These are phyloP conservation scores for Rhinopomastus cyanomelas DNA, from an alignment of 2,113 vertebrate species.

Conservation along the genomic window DNA sequence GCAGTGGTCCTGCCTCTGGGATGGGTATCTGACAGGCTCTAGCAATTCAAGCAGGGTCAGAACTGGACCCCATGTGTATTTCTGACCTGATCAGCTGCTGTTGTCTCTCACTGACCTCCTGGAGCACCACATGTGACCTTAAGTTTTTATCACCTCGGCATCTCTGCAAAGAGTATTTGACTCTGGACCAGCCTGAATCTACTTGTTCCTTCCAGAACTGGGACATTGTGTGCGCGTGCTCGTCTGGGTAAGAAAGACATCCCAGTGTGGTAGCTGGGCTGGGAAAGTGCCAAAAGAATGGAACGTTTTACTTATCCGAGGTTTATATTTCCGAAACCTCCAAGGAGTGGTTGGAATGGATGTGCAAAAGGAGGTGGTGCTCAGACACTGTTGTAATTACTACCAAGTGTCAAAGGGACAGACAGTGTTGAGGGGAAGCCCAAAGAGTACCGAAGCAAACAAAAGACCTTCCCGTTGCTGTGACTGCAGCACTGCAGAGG, in stretches of 20 bases:
- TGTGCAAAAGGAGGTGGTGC: not conserved
- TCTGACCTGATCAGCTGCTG: not conserved
- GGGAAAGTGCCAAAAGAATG: not conserved
- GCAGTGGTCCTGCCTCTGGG: not conserved
- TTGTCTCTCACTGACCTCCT: not conserved
- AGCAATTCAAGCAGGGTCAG: not conserved
- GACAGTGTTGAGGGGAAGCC: not conserved
- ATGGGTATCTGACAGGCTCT: not conserved
- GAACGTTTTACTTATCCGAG: not conserved
- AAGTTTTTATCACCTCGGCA: not conserved
- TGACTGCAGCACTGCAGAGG: not conserved
- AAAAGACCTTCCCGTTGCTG: not conserved
- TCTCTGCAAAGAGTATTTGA: not conserved
- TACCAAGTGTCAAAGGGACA: not conserved
- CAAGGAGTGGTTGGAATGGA: not conserved
- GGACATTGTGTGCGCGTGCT: not conserved
- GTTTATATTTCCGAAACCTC: not conserved
- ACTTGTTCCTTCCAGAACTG: not conserved
- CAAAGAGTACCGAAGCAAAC: not conserved
- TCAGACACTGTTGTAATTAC: not conserved
- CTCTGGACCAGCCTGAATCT: not conserved
- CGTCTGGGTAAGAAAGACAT: not conserved
- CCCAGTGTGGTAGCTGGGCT: not conserved
- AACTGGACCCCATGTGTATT: not conserved
- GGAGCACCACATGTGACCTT: not conserved